Conservation (phyloP, 2,797 vertebrate genomes). For the Meriones psammophilus region DNA sequence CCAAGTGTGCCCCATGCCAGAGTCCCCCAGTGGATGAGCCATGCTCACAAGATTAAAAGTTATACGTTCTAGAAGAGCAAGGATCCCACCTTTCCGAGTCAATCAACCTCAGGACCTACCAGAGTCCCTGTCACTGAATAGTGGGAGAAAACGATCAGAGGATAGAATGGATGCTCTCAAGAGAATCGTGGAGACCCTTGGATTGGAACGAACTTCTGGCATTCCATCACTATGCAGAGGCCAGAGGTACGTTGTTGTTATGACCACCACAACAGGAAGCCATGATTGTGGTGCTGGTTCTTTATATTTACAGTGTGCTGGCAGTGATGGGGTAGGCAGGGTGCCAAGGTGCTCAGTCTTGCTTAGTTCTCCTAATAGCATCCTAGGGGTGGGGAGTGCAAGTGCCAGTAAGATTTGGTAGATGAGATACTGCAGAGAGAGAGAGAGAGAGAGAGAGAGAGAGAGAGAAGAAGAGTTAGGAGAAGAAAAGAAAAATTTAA, state of each 20-base stretch:
- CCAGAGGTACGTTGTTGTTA: too few species aligned
- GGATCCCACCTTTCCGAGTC: background rate
- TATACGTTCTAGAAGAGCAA: background rate
- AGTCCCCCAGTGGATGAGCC: background rate
- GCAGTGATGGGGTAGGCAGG: background rate
- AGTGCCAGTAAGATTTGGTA: conserved; percentile 15
- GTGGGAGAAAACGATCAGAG: background rate
- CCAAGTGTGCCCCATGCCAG: accelerated
- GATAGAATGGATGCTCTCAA: background rate
- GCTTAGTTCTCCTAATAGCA: background rate
- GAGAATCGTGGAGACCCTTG: background rate
- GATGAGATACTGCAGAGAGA: conserved; percentile 44
- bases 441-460: background rate
- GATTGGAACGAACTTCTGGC: background rate
- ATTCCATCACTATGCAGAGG: background rate
- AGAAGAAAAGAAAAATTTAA: background rate
- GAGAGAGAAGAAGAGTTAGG: background rate
- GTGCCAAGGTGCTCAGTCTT: background rate
- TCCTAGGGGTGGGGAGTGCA: background rate
- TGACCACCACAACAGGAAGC: too few species aligned
- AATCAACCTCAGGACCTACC: background rate
- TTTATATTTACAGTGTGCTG: background rate
- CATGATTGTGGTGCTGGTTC: background rate
- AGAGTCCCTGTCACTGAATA: background rate
- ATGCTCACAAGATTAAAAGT: background rate